phyloP scores from a whole-genome alignment of 2,888 invertebrate species.

The Drosophila buzzatii region DNA sequence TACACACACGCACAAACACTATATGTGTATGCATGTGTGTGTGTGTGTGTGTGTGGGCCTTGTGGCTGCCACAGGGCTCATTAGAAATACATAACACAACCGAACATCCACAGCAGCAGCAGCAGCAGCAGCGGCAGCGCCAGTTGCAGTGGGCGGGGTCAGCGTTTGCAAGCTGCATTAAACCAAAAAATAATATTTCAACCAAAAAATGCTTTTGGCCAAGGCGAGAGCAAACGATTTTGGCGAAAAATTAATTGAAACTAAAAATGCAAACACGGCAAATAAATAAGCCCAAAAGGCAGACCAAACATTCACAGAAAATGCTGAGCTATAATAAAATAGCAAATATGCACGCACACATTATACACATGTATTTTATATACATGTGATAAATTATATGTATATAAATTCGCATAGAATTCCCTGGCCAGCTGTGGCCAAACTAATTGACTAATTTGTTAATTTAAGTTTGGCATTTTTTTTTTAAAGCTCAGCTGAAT shows the following conservation, averaged over 20 bases:
- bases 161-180: slow-evolving; percentile 10
- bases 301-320: slow-evolving; percentile 4
- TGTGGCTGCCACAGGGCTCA: slow-evolving; percentile 63
- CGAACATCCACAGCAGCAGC: slow-evolving; percentile 1
- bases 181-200: slow-evolving; percentile 12
- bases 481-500: background rate
- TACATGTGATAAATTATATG: no score
- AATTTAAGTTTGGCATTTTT: slow-evolving; percentile 1
- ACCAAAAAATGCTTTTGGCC: slow-evolving; percentile 25
- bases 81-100: slow-evolving; percentile 65
- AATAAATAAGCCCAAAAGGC: slow-evolving; percentile 37
- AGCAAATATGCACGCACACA: background rate
- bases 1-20: slow-evolving; percentile 38
- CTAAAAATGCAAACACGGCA: slow-evolving; percentile 42
- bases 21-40: background rate
- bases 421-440: background rate
- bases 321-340: slow-evolving; percentile 4
- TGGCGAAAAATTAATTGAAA: slow-evolving; percentile 44
- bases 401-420: background rate
- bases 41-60: background rate
- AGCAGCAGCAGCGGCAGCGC: background rate
- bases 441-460: slow-evolving; percentile 10
- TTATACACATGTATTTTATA: background rate
- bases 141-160: background rate
- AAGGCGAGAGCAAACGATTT: slow-evolving; percentile 18